Conservation (phyloP, 2,113 vertebrate genomes). For the Myiozetetes cayanensis region DNA sequence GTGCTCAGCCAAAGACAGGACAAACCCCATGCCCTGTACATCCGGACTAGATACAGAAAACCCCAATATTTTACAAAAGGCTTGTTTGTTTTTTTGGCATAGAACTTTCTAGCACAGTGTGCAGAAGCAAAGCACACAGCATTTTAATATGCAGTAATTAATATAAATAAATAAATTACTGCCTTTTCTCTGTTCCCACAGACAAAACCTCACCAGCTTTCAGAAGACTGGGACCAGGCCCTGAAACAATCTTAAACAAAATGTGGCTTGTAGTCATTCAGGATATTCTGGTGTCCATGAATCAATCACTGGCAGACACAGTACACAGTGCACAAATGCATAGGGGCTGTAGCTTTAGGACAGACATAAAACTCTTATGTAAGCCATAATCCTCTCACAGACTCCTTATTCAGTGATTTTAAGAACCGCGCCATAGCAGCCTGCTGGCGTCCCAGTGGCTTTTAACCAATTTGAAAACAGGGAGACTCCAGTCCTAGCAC, state of each 20-base stretch:
- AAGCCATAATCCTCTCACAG: conserved; percentile 58
- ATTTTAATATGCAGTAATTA: neutral
- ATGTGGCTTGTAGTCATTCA: neutral
- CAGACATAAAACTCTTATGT: conserved; percentile 50
- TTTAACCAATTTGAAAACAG: neutral
- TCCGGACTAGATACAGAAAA: neutral
- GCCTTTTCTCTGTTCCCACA: neutral
- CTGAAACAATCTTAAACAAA: neutral
- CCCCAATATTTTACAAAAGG: neutral
- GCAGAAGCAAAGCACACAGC: neutral
- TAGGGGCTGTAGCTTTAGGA: neutral
- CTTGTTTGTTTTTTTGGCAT: neutral
- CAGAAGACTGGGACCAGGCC: neutral
- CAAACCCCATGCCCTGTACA: neutral
- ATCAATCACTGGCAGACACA: neutral
- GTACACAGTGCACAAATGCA: neutral
- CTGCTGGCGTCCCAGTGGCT: neutral
- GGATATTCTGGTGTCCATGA: neutral
- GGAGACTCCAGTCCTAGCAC: neutral
- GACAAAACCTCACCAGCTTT: neutral
- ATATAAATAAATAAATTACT: neutral
- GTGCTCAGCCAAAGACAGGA: neutral
- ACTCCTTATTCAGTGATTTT: conserved; percentile 34
- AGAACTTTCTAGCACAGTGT: neutral
- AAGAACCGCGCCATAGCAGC: neutral